These are phyloP conservation scores for Botrylloides violaceus DNA, from an alignment of 23 tunicate species.

Conservation along the genomic window DNA sequence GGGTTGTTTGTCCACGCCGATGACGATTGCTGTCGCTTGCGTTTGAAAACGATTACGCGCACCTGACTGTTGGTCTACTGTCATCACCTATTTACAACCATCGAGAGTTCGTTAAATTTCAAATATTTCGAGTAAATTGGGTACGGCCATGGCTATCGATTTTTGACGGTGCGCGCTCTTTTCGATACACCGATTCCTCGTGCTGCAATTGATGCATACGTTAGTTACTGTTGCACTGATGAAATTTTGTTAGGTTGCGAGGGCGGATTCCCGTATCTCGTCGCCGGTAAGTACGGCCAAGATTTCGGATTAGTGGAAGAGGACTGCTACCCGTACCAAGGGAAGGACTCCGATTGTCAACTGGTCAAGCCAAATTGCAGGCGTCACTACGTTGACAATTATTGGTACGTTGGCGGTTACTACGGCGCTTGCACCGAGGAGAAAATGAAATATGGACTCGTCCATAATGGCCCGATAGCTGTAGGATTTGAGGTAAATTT, in stretches of 20 bases:
- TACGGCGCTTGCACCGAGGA: slow-evolving; percentile 82
- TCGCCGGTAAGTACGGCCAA: slow-evolving; percentile 93
- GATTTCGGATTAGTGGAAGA: slow-evolving; percentile 85
- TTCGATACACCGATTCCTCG: too few relatives aligned
- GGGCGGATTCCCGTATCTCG: slow-evolving; percentile 83
- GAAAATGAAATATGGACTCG: slow-evolving; percentile 57
- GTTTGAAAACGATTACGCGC: too few relatives aligned
- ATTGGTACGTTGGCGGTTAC: slow-evolving; percentile 91
- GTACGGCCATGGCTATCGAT: too few relatives aligned
- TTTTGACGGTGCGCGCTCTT: neutral
- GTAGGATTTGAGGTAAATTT: slow-evolving; percentile 68
- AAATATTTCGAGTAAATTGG: too few relatives aligned
- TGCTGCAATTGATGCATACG: neutral
- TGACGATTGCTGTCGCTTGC: too few relatives aligned
- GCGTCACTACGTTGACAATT: slow-evolving; percentile 76
- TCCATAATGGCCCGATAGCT: slow-evolving; percentile 71
- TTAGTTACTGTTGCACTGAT: neutral
- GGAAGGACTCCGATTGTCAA: slow-evolving; percentile 44
- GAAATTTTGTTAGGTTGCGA: slow-evolving; percentile 55
- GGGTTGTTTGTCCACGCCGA: too few relatives aligned
- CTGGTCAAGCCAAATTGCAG: slow-evolving; percentile 40
- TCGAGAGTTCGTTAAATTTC: too few relatives aligned
- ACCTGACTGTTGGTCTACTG: too few relatives aligned
- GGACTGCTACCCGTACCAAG: slow-evolving; percentile 71
- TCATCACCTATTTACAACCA: too few relatives aligned